Base-by-base conservation (phyloP, 2,888 invertebrate genomes). In the Drosophila sordidapex region DNA sequence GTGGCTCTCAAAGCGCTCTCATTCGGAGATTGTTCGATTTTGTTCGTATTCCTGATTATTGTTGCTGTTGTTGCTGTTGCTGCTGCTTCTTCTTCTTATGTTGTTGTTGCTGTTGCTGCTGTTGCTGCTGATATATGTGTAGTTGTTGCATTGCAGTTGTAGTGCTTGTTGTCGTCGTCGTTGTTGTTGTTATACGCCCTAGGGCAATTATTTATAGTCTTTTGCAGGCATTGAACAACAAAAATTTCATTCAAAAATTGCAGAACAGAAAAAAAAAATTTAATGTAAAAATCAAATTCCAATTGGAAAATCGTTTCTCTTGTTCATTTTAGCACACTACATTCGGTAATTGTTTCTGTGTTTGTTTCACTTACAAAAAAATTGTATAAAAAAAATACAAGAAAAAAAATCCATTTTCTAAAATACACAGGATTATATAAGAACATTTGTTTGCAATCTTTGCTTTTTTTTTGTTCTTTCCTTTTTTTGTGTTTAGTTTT, bases 281-380 rank as follows among this genome's bases (percentile, higher is more conserved):
- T 27, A 62, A 53, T 48, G 36, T 48, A 40, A 48, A 57, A 61
- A 36, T 62, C 38, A 61, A 75, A 63, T 38, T 75, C 57, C 60
- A 69, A 56, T 61, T 70, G 33, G 59, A 40, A 70, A 57, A 76
- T 40, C 33, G 29, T 60, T 56, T 62, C 33, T 54, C 31, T 48
- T 72, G 62, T 46, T 49, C 33, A 10, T 53, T 54, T 56, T 35
- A n/a, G n/a, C 64, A 81, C 73, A 71, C 66, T 61, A 56, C 60
- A 21, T 67, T 35, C 53, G 43, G 43, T n/a, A 60, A 66, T 43
- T 38, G 52, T 48, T 60, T 65, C 43, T 76, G 40, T 56, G 54
- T 36, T 79, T 72, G 21, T 21, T 63, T 76, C 70, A 76, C 88
- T 85, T 86, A 46, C 40, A 89, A 89, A 89, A 89, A 89, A 89